Percentiles rank a stretch among this genome's conserved stretches.
Conservation (phyloP, 2,113 vertebrate genomes). For the Bujurquina vittata region DNA sequence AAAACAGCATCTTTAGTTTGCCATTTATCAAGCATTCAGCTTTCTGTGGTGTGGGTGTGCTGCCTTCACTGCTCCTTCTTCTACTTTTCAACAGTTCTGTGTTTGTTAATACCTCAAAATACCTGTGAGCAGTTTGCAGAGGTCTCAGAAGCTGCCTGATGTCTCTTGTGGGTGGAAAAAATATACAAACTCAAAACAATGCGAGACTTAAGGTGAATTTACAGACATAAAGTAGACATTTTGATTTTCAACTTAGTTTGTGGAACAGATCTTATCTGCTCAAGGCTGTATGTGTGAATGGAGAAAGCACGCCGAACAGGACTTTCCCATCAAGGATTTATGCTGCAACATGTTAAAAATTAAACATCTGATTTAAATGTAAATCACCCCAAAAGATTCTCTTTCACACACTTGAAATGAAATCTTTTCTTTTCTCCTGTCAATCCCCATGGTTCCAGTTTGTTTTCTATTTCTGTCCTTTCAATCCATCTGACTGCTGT, state of each 20-base stretch:
- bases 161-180: slow-evolving; percentile 57
- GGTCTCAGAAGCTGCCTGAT: slow-evolving; percentile 49
- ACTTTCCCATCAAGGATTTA: slow-evolving; percentile 4
- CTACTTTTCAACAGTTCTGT: slow-evolving; percentile 7
- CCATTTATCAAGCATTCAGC: slow-evolving; percentile 11
- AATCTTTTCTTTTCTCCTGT: slow-evolving; percentile 32
- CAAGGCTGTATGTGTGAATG: slow-evolving; percentile 12
- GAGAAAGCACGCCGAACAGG: background rate
- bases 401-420: slow-evolving; percentile 21
- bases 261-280: slow-evolving; percentile 15
- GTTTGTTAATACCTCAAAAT: slow-evolving; percentile 55
- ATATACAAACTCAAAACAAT: slow-evolving; percentile 58
- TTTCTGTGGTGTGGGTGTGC: slow-evolving; percentile 53
- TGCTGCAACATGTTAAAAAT: slow-evolving; percentile 1
- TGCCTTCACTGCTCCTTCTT: slow-evolving; percentile 16
- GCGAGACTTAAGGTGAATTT: slow-evolving; percentile 47
- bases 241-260: slow-evolving; percentile 25
- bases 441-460: slow-evolving; percentile 30
- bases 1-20: slow-evolving; percentile 52
- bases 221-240: slow-evolving; percentile 55
- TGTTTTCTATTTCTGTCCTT: slow-evolving; percentile 52
- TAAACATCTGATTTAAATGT: slow-evolving; percentile 38
- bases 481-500: slow-evolving; percentile 47
- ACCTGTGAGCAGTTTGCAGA: slow-evolving; percentile 60
- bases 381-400: slow-evolving; percentile 36